Evolutionary conservation across 2,888 invertebrate genomes (phyloP).

Genomic region (Keiferia lycopersicella): DNA sequence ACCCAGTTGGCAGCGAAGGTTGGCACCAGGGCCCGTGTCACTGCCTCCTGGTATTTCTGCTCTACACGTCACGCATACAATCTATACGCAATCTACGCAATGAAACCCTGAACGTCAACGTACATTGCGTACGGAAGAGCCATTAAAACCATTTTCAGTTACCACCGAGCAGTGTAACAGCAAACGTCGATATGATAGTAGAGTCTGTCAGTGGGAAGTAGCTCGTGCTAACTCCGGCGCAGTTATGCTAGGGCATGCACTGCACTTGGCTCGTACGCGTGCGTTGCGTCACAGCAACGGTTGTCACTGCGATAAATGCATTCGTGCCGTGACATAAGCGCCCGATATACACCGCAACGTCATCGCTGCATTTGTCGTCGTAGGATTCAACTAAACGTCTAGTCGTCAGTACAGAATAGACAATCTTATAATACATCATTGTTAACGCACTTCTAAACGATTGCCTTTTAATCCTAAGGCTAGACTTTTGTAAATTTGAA

Average conservation of each 20-base stretch:
- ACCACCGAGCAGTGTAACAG: neutral
- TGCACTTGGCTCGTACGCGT: constrained; percentile 24
- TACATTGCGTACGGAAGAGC: neutral
- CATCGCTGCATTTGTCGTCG: constrained; percentile 14
- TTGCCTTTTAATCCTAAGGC: neutral
- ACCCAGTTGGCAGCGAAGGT: constrained; percentile 65
- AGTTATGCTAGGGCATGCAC: constrained; percentile 26
- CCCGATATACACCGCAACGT: constrained; percentile 19
- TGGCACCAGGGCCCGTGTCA: constrained; percentile 60
- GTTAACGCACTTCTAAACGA: neutral
- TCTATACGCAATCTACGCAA: neutral
- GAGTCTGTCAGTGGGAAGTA: neutral
- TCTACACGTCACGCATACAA: constrained; percentile 49
- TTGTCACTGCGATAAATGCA: constrained; percentile 55
- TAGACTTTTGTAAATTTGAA: neutral
- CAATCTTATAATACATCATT: neutral
- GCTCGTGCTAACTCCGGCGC: constrained; percentile 22
- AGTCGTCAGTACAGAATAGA: neutral
- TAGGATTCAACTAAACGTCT: neutral
- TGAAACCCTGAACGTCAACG: neutral
- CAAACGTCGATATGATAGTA: neutral
- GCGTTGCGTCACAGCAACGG: constrained; percentile 34
- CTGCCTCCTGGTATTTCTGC: constrained; percentile 58
- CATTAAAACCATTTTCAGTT: neutral
- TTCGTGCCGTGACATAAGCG: constrained; percentile 32